These are phyloP conservation scores for Phyllostomus hastatus DNA, from an alignment of 2,113 vertebrate species.

Conservation along the genomic window DNA sequence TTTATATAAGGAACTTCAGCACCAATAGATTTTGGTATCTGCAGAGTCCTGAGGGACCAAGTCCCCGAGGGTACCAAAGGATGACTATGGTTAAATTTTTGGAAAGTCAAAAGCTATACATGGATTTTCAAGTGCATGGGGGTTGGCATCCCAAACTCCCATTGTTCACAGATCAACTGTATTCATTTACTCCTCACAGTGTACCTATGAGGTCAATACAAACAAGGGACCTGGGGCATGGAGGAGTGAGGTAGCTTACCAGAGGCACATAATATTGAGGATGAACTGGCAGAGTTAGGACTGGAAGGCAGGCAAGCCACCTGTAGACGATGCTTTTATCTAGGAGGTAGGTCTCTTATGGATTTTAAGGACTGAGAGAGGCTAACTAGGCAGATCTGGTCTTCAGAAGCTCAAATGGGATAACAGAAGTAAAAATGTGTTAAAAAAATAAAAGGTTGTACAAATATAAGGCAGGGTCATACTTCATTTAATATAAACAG, in stretches of 20 bases:
- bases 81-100: neutral
- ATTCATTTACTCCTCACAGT: neutral
- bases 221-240: neutral
- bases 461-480: neutral
- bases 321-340: neutral
- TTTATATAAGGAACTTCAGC: neutral
- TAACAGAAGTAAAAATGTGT: neutral
- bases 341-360: neutral
- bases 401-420: neutral
- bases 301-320: neutral
- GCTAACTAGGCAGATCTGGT: neutral
- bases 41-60: neutral
- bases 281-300: neutral
- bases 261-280: neutral
- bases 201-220: neutral
- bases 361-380: neutral
- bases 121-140: neutral
- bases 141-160: neutral
- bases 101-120: neutral
- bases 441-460: neutral
- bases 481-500: neutral
- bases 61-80: neutral
- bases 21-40: neutral
- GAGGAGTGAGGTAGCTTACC: neutral
- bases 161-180: neutral